Percentiles rank a stretch among this genome's conserved stretches.
Conservation (phyloP, 2,113 vertebrate genomes). For the Strigops habroptila region DNA sequence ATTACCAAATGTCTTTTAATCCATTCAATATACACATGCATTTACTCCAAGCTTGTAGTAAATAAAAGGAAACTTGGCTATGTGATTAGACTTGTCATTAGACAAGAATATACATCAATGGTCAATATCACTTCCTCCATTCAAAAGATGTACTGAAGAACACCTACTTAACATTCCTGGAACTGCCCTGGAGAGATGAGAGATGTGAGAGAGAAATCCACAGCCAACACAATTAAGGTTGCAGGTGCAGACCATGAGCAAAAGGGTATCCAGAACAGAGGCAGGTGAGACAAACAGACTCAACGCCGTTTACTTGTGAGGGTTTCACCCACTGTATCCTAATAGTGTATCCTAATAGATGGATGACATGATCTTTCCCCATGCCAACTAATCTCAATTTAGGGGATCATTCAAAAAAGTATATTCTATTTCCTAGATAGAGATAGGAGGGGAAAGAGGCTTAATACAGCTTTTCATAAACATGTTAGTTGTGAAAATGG, state of each 20-base stretch:
- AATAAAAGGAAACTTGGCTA: background rate
- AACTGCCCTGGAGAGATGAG: background rate
- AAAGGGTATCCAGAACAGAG: background rate
- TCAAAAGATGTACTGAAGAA: background rate
- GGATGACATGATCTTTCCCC: background rate
- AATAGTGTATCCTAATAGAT: background rate
- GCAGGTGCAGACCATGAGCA: background rate
- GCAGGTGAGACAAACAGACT: background rate
- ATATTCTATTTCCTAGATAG: background rate
- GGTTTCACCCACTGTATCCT: background rate
- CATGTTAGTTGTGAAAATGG: background rate
- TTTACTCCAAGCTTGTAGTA: background rate
- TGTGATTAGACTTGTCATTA: background rate
- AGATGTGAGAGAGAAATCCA: background rate
- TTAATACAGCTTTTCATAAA: background rate
- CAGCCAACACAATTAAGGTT: background rate
- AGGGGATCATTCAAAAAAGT: background rate
- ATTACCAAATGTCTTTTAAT: background rate
- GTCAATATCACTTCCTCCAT: background rate
- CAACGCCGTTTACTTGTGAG: rapidly evolving
- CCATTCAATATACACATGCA: background rate
- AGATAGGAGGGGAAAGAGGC: background rate
- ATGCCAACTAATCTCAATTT: background rate
- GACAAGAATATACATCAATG: background rate
- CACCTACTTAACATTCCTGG: background rate